Base-by-base conservation (phyloP, 2,113 vertebrate species). In the Siniperca knerii region DNA sequence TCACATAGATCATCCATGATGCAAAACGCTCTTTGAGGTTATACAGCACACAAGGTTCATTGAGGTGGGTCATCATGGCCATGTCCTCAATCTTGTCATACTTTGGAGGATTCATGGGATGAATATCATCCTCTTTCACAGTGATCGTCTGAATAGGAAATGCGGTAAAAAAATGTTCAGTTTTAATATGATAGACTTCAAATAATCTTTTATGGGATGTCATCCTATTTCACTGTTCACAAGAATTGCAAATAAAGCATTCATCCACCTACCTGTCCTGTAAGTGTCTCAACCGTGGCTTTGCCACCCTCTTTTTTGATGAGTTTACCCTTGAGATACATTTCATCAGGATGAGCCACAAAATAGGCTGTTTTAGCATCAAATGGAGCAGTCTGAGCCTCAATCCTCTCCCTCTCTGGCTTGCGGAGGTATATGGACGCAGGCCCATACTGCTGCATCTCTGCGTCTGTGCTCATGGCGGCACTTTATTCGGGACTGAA, bases 1-100 rank as follows among this genome's bases (percentile, higher is more conserved):
- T 83, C 90, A 97, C 97, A 0, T 97, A 97, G 93, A 97, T 97
- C 97, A 97, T 97, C 96, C 97, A 97, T 86, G 96, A 90, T 29
- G 95, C 95, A 2, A 96, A 97, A 84, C 97, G 96, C 64, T 97
- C 97, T 96, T 97, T 97, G 91, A 97, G 97, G 94, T 95, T 95
- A 61, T 90, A 95, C 92, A 95, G 11, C 60, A 84, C 82, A 42
- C 57, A 72, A 13, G 82, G 82, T 18, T 84, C 82, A 68, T 85
- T 96, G 72, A 96, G 93, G 92, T 95, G 95, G 80, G 95, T 96
- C 94, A 96, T 94, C 95, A 96, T 96, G 89, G 95, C 95, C 95
- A 96, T 96, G 92, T 96, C 95, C 88, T 96, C 94, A 72, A 96
- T 94, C 71, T 96, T 96, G 57, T 95, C 94, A 37, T 61, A 95